Evolutionary conservation across 2,113 vertebrate genomes (phyloP).

Genomic region (Cyprinus carpio): DNA sequence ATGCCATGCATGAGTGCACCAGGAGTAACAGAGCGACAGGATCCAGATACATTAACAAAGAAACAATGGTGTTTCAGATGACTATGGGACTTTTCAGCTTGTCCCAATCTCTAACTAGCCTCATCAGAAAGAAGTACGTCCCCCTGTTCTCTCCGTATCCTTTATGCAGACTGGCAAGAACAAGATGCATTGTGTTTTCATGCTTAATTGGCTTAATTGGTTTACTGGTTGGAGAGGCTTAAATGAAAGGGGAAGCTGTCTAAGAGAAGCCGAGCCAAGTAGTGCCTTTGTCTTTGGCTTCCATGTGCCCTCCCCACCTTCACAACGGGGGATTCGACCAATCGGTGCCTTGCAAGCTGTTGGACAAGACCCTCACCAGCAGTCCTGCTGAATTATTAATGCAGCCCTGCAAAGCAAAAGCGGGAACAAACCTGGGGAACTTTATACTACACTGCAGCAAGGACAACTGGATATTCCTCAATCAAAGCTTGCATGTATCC

Average conservation of each 20-base stretch:
- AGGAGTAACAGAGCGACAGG: constrained; percentile 32
- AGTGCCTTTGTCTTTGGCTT: constrained; percentile 61
- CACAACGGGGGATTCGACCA: constrained; percentile 55
- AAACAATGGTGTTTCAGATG: constrained; percentile 50
- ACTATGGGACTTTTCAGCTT: constrained; percentile 38
- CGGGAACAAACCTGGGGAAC: neutral
- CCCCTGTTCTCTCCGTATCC: constrained; percentile 20
- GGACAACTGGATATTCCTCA: neutral
- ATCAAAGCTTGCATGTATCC: neutral
- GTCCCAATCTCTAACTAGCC: constrained; percentile 24
- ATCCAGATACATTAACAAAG: constrained; percentile 45
- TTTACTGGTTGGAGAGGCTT: constrained; percentile 61
- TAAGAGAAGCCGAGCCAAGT: constrained; percentile 61
- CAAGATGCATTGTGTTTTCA: constrained; percentile 62
- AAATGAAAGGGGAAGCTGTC: constrained; percentile 59
- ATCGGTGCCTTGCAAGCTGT: constrained; percentile 50
- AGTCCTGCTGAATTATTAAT: constrained; percentile 41
- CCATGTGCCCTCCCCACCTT: constrained; percentile 37
- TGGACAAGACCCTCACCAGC: constrained; percentile 48
- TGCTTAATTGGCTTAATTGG: constrained; percentile 70
- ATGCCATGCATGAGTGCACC: constrained; percentile 17
- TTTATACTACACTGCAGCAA: neutral
- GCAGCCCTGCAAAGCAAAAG: constrained; percentile 13
- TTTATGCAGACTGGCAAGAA: constrained; percentile 51
- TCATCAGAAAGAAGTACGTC: constrained; percentile 7